phyloP scores from a whole-genome alignment of 2,797 vertebrate genomes.

The Pipistrellus kuhlii region DNA sequence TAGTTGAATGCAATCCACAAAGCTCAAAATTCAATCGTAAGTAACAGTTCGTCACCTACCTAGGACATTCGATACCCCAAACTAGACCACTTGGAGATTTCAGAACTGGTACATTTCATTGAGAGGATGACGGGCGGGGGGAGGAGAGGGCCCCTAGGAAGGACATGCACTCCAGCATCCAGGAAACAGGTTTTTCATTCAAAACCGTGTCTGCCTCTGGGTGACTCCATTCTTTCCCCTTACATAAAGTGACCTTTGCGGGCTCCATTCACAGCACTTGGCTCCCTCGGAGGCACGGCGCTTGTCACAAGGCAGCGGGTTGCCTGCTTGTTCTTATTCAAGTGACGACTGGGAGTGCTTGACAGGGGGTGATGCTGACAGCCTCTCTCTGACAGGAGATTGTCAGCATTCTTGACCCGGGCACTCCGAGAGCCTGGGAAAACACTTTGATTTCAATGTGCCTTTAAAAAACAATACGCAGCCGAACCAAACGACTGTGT shows the following conservation, averaged over 20 bases:
- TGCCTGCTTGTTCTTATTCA: conserved; percentile 75
- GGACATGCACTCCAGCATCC: not conserved
- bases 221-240: conserved; percentile 81
- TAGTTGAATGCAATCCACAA: not conserved
- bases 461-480: conserved; percentile 66
- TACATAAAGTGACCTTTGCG: conserved; percentile 77
- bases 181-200: not conserved
- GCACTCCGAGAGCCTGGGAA: conserved; percentile 84
- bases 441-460: conserved; percentile 71
- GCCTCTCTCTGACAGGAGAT: conserved; percentile 81
- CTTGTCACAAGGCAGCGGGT: conserved; percentile 85
- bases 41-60: not conserved
- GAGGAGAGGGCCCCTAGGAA: not conserved
- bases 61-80: not conserved
- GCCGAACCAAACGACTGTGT: not conserved
- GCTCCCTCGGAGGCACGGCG: conserved; percentile 84
- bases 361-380: conserved; percentile 86
- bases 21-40: not conserved
- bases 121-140: not conserved
- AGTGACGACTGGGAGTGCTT: conserved; percentile 84
- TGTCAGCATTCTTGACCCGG: conserved; percentile 87
- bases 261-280: conserved; percentile 83
- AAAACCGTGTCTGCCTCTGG: not conserved
- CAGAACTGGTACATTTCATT: not conserved
- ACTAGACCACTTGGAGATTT: not conserved